A percentile compares a stretch with the other conserved stretches of the same genome.
phyloP scores from a whole-genome alignment of 2,888 invertebrate genomes.

The Meta bourneti region DNA sequence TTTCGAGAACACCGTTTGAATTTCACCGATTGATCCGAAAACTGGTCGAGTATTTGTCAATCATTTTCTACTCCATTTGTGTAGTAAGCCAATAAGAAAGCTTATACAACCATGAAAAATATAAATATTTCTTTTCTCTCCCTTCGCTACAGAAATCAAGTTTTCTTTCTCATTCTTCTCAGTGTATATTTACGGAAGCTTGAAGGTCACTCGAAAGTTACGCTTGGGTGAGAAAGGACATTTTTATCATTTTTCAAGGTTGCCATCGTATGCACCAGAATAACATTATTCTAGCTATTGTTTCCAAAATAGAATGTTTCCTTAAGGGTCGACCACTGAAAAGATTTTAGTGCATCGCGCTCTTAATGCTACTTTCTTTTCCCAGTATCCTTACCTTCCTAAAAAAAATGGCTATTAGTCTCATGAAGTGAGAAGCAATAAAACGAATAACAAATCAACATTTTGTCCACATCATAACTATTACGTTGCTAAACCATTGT shows the following conservation, averaged over 20 bases:
- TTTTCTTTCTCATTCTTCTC: background rate
- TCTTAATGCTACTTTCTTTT: background rate
- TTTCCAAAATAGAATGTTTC: background rate
- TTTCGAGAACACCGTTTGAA: too few species aligned
- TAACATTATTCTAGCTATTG: conserved; percentile 10
- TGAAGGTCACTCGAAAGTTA: conserved; percentile 26
- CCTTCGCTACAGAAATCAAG: background rate
- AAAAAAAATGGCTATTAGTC: background rate
- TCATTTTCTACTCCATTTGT: too few species aligned
- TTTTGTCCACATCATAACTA: background rate
- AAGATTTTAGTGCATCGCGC: background rate
- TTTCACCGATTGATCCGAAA: too few species aligned
- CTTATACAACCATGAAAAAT: too few species aligned
- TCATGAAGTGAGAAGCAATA: background rate
- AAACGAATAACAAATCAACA: background rate
- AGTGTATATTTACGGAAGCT: conserved; percentile 52
- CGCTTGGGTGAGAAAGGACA: conserved; percentile 37
- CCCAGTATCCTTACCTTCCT: background rate
- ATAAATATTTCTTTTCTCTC: too few species aligned
- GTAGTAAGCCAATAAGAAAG: too few species aligned
- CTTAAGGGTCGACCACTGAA: background rate
- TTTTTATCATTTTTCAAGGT: conserved; percentile 46
- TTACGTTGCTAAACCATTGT: background rate
- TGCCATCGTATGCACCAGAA: conserved; percentile 9
- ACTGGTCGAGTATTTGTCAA: too few species aligned